Percentiles rank a stretch among this genome's conserved stretches.
Evolutionary conservation across 2,888 invertebrate genomes (phyloP).

Genomic region (Opisthograptis luteolata): DNA sequence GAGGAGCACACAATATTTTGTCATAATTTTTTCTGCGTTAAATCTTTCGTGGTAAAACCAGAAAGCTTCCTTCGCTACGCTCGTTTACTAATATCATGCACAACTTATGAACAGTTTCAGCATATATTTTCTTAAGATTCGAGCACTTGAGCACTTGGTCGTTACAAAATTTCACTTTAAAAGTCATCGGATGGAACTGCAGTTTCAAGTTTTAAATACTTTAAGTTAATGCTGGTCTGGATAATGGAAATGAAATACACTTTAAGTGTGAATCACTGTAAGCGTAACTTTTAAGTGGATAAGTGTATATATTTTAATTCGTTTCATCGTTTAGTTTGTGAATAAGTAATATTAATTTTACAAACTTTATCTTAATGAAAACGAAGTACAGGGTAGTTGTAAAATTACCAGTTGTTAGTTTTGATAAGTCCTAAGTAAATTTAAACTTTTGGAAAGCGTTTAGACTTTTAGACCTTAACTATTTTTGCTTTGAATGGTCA

Average conservation of each 20-base stretch:
- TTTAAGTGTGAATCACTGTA: conserved; percentile 1
- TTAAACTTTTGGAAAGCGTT: too few species aligned
- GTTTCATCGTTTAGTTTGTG: too few species aligned
- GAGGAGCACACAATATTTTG: too few species aligned
- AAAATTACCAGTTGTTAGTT: too few species aligned
- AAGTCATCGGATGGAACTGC: conserved; percentile 30
- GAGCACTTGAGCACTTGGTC: conserved; percentile 25
- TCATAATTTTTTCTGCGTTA: not conserved
- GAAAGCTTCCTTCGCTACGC: conserved; percentile 26
- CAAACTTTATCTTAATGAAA: too few species aligned
- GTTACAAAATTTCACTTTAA: conserved; percentile 37
- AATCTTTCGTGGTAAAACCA: conserved; percentile 9
- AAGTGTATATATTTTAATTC: conserved; percentile 2
- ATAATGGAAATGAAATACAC: conserved; percentile 19
- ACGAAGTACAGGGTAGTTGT: too few species aligned
- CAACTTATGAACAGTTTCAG: conserved; percentile 46
- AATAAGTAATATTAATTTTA: too few species aligned
- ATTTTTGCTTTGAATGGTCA: too few species aligned
- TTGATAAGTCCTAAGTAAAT: too few species aligned
- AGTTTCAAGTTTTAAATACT: conserved; percentile 25
- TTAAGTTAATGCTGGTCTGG: conserved; percentile 15
- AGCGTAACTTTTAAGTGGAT: conserved; percentile 2
- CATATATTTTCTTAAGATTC: conserved; percentile 43
- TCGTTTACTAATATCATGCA: conserved; percentile 40
- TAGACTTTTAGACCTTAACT: too few species aligned